Evolutionary conservation across 1,140 invertebrate genomes (phyloP).

Genomic region (Drosophila repleta): DNA sequence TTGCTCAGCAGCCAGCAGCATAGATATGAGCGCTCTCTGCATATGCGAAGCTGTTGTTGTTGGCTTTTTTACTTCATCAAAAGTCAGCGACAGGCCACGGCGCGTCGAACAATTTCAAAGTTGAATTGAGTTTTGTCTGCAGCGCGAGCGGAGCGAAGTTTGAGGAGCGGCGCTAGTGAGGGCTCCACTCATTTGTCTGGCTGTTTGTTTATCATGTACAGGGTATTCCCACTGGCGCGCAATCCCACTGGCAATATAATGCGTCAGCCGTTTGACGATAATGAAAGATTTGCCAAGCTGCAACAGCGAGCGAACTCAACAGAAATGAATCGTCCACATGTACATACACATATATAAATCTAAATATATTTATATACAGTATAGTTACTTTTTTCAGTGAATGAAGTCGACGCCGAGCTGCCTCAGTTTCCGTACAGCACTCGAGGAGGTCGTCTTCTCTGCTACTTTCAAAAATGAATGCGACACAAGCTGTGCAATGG

Average conservation of each 20-base stretch:
- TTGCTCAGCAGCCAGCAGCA: conserved; percentile 51
- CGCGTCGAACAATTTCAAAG: conserved; percentile 68
- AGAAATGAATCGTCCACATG: conserved; percentile 21
- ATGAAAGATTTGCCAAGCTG: conserved; percentile 32
- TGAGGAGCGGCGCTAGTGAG: not conserved
- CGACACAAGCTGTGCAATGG: not conserved
- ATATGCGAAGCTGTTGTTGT: conserved; percentile 15
- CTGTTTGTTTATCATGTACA: conserved; percentile 45
- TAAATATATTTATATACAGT: not conserved
- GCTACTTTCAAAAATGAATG: conserved; percentile 19
- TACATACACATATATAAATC: not conserved
- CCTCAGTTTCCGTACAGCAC: conserved; percentile 9
- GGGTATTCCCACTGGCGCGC: conserved; percentile 45
- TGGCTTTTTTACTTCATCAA: conserved; percentile 67
- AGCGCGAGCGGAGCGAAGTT: conserved; percentile 5
- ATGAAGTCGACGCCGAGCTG: not conserved
- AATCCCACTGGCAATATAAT: conserved; percentile 14
- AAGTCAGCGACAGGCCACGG: conserved; percentile 60
- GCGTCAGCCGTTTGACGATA: conserved; percentile 27
- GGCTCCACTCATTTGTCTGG: conserved; percentile 23
- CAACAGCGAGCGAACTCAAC: conserved; percentile 12
- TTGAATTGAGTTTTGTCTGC: conserved; percentile 75
- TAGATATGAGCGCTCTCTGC: conserved; percentile 29
- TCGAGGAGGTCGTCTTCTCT: not conserved
- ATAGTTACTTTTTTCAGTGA: not conserved